phyloP scores from a whole-genome alignment of 2,888 invertebrate species.

The Ganaspis brasiliensis region DNA sequence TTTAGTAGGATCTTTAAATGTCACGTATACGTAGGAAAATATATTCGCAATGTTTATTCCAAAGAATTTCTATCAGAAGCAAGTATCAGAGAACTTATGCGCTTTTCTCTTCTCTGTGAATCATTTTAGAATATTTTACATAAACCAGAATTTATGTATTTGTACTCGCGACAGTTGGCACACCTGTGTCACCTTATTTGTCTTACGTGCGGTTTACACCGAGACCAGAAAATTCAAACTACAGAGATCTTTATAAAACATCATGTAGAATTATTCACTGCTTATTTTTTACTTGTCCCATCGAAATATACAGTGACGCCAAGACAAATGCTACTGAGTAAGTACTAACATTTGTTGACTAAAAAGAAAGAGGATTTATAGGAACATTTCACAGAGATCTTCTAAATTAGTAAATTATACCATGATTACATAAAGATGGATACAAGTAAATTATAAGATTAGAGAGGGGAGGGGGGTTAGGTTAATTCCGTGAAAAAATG shows the following conservation, averaged over 20 bases:
- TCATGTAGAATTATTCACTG: conserved; percentile 36
- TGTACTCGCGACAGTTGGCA: conserved; percentile 15
- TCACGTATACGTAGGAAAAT: no score
- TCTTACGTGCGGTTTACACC: background rate
- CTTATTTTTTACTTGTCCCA: background rate
- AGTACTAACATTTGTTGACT: conserved; percentile 19
- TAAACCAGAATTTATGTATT: conserved; percentile 28
- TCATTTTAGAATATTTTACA: conserved; percentile 33
- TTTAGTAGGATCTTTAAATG: no score
- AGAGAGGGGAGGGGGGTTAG: no score
- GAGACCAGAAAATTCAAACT: conserved; percentile 23
- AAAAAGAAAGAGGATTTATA: background rate
- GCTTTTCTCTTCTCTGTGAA: conserved; percentile 3
- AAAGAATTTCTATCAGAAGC: background rate
- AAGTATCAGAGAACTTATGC: background rate
- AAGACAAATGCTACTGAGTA: background rate
- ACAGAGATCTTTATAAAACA: conserved; percentile 29
- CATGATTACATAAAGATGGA: no score
- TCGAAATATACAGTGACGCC: background rate
- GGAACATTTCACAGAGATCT: no score
- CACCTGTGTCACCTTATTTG: conserved; percentile 18
- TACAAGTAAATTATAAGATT: no score
- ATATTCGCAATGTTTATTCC: no score
- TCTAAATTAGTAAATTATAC: no score
- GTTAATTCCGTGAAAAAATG: no score